A percentile compares a stretch with the other conserved stretches of the same genome.
These are phyloP conservation scores for Corythoichthys intestinalis DNA, from an alignment of 2,113 vertebrate genomes.

Conservation along the genomic window DNA sequence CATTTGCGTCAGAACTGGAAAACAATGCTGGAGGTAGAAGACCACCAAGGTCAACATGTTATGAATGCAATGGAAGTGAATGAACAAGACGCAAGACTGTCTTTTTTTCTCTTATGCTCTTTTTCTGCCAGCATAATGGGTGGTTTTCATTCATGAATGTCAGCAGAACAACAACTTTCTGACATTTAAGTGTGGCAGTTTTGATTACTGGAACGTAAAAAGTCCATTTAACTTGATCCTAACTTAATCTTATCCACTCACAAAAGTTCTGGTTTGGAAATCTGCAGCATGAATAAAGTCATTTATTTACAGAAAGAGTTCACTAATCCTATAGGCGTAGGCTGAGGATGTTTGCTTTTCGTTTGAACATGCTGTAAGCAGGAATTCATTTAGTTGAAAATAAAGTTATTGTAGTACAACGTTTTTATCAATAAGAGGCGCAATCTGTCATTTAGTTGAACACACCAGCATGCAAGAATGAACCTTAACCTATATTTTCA, in stretches of 20 bases:
- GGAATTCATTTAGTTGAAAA: not conserved
- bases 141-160: not conserved
- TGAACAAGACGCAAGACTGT: slow-evolving; percentile 32
- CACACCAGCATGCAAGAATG: not conserved
- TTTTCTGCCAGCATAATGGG: slow-evolving; percentile 12
- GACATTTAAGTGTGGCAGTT: not conserved
- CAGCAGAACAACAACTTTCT: not conserved
- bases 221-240: not conserved
- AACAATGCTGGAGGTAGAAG: slow-evolving; percentile 63
- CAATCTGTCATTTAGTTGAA: slow-evolving; percentile 7
- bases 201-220: not conserved
- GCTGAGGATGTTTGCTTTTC: not conserved
- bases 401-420: slow-evolving; percentile 13
- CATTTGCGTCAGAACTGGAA: slow-evolving; percentile 51
- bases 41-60: slow-evolving; percentile 57
- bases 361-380: not conserved
- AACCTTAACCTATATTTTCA: slow-evolving; percentile 5
- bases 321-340: not conserved
- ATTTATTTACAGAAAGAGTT: slow-evolving; percentile 1
- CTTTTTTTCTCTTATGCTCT: not conserved
- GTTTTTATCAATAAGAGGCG: slow-evolving; percentile 36
- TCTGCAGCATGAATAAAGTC: not conserved
- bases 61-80: slow-evolving; percentile 19
- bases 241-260: not conserved
- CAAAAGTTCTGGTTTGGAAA: not conserved